Percentiles rank a stretch among this genome's conserved stretches.
phyloP scores from a whole-genome alignment of 1,140 invertebrate species.

The Sweltsa coloradensis region DNA sequence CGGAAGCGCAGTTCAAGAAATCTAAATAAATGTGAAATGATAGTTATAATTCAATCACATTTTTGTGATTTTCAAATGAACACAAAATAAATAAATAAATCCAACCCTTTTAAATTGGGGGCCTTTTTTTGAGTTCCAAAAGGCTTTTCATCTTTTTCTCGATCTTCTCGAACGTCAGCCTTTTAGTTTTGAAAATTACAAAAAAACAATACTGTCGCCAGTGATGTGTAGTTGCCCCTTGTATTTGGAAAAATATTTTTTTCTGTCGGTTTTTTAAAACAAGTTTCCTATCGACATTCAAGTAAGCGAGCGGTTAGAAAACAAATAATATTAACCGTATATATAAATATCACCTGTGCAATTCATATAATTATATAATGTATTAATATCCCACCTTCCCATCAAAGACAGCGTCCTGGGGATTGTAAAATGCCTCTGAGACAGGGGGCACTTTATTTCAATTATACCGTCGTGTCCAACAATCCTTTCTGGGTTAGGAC shows the following conservation, averaged over 20 bases:
- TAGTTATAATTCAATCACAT: too few species aligned
- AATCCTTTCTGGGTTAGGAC: not conserved
- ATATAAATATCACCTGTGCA: not conserved
- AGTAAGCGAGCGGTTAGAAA: too few species aligned
- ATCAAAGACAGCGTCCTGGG: not conserved
- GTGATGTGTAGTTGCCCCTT: too few species aligned
- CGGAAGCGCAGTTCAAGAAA: not conserved
- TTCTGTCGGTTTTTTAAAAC: too few species aligned
- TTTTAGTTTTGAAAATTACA: too few species aligned
- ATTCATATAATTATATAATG: not conserved
- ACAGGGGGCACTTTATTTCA: constrained; percentile 3
- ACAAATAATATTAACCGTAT: not conserved
- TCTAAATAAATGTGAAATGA: not conserved
- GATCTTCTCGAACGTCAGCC: too few species aligned
- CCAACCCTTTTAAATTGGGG: not conserved
- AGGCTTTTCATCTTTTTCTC: not conserved
- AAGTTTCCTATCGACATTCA: too few species aligned
- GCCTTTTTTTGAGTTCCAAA: not conserved
- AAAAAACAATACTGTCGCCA: too few species aligned
- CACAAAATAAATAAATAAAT: not conserved
- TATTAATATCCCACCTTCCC: not conserved
- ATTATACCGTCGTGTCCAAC: not conserved
- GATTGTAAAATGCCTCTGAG: not conserved
- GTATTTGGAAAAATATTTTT: too few species aligned
- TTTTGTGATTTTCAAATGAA: too few species aligned